These are phyloP conservation scores for Neoniphon sammara DNA, from an alignment of 2,797 vertebrate species.

Conservation along the genomic window DNA sequence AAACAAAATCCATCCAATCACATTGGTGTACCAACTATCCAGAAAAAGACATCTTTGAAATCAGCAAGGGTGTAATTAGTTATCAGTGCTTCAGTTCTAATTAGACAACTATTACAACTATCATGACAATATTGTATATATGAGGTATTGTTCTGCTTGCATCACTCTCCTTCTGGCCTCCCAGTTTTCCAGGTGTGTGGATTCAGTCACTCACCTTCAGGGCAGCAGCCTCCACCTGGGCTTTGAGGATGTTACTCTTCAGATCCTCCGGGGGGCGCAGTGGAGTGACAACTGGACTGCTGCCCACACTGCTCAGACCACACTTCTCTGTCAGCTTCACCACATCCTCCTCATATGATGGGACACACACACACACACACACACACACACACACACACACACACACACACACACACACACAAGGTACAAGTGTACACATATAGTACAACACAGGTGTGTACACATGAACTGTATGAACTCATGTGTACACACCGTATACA, in stretches of 20 bases:
- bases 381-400: no score
- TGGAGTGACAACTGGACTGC: slow-evolving; percentile 79
- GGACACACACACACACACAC: no score
- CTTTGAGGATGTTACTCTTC: slow-evolving; percentile 97
- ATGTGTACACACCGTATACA: no score
- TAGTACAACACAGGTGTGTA: no score
- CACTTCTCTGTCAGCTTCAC: slow-evolving; percentile 92
- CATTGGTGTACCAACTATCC: no score
- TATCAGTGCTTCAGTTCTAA: no score
- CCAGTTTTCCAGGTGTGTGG: neutral
- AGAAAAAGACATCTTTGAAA: no score
- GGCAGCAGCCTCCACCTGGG: slow-evolving; percentile 87
- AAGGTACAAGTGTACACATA: no score
- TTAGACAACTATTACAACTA: neutral
- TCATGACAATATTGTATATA: neutral
- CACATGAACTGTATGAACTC: no score
- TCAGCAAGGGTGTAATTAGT: no score
- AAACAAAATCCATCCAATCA: no score
- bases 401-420: slow-evolving; percentile 9
- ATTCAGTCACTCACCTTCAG: slow-evolving; percentile 83
- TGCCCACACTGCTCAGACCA: slow-evolving; percentile 86
- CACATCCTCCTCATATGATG: slow-evolving; percentile 86
- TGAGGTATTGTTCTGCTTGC: neutral
- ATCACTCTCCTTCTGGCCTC: no score
- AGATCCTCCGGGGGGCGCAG: slow-evolving; percentile 85